Conservation (phyloP, 2,113 vertebrate species). For the Numenius arquata region DNA sequence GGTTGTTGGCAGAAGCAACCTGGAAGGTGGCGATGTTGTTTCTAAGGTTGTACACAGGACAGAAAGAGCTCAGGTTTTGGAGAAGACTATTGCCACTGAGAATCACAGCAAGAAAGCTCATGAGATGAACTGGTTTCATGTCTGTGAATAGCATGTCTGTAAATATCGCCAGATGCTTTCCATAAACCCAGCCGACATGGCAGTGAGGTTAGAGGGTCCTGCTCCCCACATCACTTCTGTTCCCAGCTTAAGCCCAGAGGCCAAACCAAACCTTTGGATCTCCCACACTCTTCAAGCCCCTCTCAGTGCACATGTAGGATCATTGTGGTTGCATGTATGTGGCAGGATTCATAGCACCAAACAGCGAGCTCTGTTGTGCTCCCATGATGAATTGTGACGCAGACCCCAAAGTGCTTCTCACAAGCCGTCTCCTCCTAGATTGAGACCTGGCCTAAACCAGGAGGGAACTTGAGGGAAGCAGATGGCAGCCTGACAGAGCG, state of each 20-base stretch:
- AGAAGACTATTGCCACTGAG: background rate
- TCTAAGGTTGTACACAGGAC: background rate
- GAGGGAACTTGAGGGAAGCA: slow-evolving; percentile 53
- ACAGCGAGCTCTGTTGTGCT: background rate
- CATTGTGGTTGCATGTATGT: background rate
- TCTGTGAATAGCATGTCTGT: background rate
- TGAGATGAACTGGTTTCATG: background rate
- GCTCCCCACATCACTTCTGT: background rate
- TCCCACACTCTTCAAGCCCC: background rate
- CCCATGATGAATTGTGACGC: slow-evolving; percentile 47
- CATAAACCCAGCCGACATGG: background rate
- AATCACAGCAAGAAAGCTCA: background rate
- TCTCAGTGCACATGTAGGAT: background rate
- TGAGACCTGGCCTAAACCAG: slow-evolving; percentile 47
- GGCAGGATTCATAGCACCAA: slow-evolving; percentile 31
- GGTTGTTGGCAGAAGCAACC: background rate
- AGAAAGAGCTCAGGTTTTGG: background rate
- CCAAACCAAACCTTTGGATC: background rate
- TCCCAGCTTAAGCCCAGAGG: background rate
- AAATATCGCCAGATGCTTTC: slow-evolving; percentile 12
- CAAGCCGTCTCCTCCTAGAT: slow-evolving; percentile 49
- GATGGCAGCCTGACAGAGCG: slow-evolving; percentile 76
- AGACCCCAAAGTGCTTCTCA: slow-evolving; percentile 19
- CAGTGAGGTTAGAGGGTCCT: background rate
- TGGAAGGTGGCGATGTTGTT: background rate